phyloP scores from a whole-genome alignment of 2,888 invertebrate species.

The Stenolophus ochropezus region DNA sequence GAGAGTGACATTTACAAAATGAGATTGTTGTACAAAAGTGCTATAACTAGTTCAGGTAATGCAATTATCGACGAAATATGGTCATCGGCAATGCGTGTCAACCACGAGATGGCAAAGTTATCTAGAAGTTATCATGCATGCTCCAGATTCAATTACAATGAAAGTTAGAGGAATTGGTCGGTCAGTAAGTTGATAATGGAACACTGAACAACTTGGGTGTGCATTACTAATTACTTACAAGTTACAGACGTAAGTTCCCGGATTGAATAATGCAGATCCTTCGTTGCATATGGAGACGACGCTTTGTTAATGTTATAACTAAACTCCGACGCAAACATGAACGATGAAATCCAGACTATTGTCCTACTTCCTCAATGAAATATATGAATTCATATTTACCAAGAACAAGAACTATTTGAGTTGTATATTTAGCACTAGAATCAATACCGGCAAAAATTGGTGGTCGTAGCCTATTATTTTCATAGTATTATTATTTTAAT shows the following conservation, averaged over 20 bases:
- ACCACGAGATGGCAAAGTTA: background rate
- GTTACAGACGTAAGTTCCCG: constrained; percentile 15
- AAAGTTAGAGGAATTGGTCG: constrained; percentile 35
- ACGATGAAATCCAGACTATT: background rate
- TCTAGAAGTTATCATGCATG: constrained; percentile 9
- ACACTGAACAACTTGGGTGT: constrained; percentile 23
- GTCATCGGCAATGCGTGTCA: background rate
- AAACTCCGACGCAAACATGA: background rate
- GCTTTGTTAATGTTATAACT: background rate
- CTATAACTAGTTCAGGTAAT: too few relatives aligned
- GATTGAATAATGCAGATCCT: constrained; percentile 10
- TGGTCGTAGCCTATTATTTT: too few relatives aligned
- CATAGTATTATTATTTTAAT: too few relatives aligned
- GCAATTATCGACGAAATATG: too few relatives aligned
- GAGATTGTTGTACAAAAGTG: too few relatives aligned
- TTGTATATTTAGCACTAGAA: too few relatives aligned
- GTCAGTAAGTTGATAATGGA: constrained; percentile 47
- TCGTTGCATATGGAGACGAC: background rate
- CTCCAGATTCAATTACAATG: constrained; percentile 39
- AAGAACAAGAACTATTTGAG: too few relatives aligned
- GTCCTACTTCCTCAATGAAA: background rate
- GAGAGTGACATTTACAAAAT: too few relatives aligned
- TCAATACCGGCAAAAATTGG: too few relatives aligned
- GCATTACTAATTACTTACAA: constrained; percentile 49
- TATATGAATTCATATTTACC: background rate